Conservation (phyloP, 1,140 invertebrate species). For the Nomia melanderi region DNA sequence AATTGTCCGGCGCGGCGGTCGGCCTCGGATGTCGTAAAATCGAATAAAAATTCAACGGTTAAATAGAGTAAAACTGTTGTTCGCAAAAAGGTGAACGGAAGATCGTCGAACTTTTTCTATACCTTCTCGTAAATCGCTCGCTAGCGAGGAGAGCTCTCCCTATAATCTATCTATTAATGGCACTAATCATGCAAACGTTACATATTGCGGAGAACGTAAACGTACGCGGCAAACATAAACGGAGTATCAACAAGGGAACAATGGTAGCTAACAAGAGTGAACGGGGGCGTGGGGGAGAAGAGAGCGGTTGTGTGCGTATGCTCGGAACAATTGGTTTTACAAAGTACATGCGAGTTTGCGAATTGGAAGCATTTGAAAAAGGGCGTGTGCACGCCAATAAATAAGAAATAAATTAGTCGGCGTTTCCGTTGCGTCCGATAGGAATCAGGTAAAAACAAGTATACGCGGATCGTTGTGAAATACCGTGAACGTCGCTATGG, state of each 20-base stretch:
- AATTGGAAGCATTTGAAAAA: slow-evolving; percentile 17
- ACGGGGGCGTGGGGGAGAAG: background rate
- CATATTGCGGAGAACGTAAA: background rate
- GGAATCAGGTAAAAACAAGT: background rate
- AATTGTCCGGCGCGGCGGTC: background rate
- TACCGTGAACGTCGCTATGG: background rate
- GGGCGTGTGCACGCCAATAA: slow-evolving; percentile 35
- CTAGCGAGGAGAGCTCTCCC: background rate
- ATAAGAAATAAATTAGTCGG: slow-evolving; percentile 29
- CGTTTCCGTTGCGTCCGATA: background rate
- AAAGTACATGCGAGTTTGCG: slow-evolving; percentile 1
- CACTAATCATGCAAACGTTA: slow-evolving; percentile 40
- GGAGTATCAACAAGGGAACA: slow-evolving; percentile 12
- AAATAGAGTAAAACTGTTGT: background rate
- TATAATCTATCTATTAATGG: slow-evolving; percentile 31
- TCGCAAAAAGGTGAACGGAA: background rate
- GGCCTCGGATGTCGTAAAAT: slow-evolving; percentile 15
- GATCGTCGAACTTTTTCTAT: background rate
- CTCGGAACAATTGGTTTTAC: slow-evolving; percentile 13
- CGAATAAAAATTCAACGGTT: slow-evolving; percentile 7
- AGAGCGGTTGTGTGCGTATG: slow-evolving; percentile 31
- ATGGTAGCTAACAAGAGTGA: slow-evolving; percentile 1
- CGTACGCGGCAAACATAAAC: slow-evolving; percentile 11
- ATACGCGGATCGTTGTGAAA: background rate
- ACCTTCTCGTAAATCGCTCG: slow-evolving; percentile 16